Percentiles rank a stretch among this genome's conserved stretches.
phyloP scores from a whole-genome alignment of 2,888 invertebrate genomes.

The Augiades crinisus region DNA sequence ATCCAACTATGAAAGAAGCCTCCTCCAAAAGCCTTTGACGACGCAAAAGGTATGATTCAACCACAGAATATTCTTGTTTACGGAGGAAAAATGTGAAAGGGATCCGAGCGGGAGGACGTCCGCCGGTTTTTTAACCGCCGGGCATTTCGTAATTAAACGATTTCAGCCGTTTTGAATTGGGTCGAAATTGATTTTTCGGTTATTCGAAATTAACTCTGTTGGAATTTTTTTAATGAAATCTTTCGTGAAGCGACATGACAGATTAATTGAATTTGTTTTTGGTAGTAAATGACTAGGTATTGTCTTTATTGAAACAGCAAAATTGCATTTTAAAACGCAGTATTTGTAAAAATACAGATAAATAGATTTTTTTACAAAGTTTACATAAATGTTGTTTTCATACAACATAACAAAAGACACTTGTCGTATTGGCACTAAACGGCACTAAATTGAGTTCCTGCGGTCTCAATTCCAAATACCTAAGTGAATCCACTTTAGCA shows the following conservation, averaged over 20 bases:
- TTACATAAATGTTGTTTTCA: no score
- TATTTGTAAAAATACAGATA: no score
- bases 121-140: conserved; percentile 31
- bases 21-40: conserved; percentile 35
- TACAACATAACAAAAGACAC: no score
- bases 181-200: conserved; percentile 17
- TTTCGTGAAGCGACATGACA: conserved; percentile 3
- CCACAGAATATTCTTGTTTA: conserved; percentile 33
- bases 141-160: conserved; percentile 29
- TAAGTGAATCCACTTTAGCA: no score
- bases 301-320: not conserved
- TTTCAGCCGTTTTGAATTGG: conserved; percentile 11
- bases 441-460: no score
- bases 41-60: conserved; percentile 33
- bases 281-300: not conserved
- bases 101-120: conserved; percentile 33
- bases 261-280: conserved; percentile 12
- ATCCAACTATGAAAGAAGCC: conserved; percentile 29
- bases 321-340: not conserved
- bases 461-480: no score
- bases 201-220: conserved; percentile 11
- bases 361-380: no score
- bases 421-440: no score
- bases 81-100: conserved; percentile 35
- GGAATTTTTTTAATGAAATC: conserved; percentile 3